Evolutionary conservation across 2,888 invertebrate genomes (phyloP), one percentile per base, ranked within the genome.

Genomic region (Phyto melanocephala): DNA sequence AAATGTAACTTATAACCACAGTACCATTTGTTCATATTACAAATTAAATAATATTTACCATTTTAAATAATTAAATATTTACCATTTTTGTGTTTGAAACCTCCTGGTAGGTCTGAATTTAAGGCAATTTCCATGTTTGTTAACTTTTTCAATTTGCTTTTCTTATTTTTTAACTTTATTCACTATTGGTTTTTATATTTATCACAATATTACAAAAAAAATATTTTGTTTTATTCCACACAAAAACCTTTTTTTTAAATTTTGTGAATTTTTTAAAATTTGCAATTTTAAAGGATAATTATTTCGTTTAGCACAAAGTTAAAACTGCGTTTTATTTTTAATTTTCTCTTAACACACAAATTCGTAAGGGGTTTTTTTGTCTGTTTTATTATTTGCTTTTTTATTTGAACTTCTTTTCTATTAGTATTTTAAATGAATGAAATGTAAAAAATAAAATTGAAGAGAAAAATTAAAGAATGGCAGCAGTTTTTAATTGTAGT

Each of bases 71-170:
- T 28, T 28, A 1, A 79, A 56, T 65, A 77, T 72, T 87, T 87
- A 88, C 89, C 88, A 81, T 87, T 87, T 85, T 88, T 86, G 85
- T 86, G 86, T 84, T 86, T 86, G 67, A 84, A 84, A 63, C 81
- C 84, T 83, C 72, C 70, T 62, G 85, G 77, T 71, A 72, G 60
- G 54, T 76, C 86, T 37, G 86, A 85, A 85, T 86, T 87, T 84
- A 87, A 85, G 84, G 86, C 87, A 86, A 87, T 82, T 86, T 87
- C 87, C 87, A 87, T 87, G 75, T 86, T 85, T 86, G 71, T 60
- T 74, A 62, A 75, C 67, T 81, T 65, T 52, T 65, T 45, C 63
- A 70, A 83, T 83, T 40, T 67, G 80, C 80, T 84, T 80, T 83
- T 77, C 63, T 83, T 67, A 67, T 8, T 60, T 65, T 75, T 75